Evolutionary conservation across 2,888 invertebrate species (phyloP), one percentile per base, ranked within the genome.

Genomic region (Cyclophora punctaria): DNA sequence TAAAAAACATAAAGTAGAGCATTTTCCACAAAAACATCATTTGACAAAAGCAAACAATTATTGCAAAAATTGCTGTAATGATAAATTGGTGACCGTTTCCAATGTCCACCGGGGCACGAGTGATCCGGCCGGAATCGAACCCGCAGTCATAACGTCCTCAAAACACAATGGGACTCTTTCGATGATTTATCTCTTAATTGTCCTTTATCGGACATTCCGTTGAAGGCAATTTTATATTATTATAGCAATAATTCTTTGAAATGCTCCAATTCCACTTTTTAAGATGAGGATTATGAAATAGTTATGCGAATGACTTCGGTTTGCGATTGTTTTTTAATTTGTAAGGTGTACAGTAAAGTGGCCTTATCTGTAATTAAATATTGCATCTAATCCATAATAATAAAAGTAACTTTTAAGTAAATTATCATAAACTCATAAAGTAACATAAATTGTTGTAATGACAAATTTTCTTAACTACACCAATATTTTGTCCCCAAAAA

Each of bases 61-160:
- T 85, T 84, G 84, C 83, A 85, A 87, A 87, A 88, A 87, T 88
- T 81, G 88, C 80, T 82, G 73, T 87, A 87, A 88, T 88, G 88
- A 88, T 88, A 87, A 85, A 88, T 87, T 88, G 87, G 84, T 82
- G 81, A 84, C 80, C 84, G 78, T 83, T 83, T 73, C 82, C 79
- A 85, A 86, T 85, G 80, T 82, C 71, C 68, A 70, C 71, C 75
- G 74, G 78, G 79, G 79, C 76, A 78, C 75, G 81, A 78, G 80
- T 78, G 78, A 77, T 72, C 71, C 73, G 71, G 70, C 75, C 71
- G 76, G 78, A 78, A 75, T 73, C 69, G 76, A 79, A 74, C 77
- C 75, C 68, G 72, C 76, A 80, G 83, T 86, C 86, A 88, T 83
- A 87, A 85, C 86, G 84, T 83, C 73, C 88, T 86, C 71, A 67